Evolutionary conservation across 2,888 invertebrate species (phyloP).

Genomic region (Cetonia aurata): DNA sequence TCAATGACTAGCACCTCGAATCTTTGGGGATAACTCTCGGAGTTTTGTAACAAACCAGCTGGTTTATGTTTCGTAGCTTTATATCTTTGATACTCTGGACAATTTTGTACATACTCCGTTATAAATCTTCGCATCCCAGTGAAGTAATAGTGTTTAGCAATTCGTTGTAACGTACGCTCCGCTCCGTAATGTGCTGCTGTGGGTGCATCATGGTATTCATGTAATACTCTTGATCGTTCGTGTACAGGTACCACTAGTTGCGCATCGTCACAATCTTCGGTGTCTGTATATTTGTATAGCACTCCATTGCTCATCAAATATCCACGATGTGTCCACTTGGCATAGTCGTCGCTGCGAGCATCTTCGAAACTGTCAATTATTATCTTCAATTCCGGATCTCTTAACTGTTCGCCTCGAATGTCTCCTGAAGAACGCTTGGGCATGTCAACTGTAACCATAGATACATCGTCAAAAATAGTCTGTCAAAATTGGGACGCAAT

Average conservation of each 20-base stretch:
- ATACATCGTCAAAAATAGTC: no score
- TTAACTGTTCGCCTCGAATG: constrained; percentile 45
- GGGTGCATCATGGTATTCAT: no score
- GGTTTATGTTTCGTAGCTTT: constrained; percentile 46
- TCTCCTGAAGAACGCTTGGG: no score
- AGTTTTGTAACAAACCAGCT: constrained; percentile 49
- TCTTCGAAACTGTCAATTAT: constrained; percentile 47
- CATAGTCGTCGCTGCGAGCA: constrained; percentile 22
- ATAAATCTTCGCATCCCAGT: no score
- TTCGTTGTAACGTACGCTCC: constrained; percentile 29
- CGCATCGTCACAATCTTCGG: constrained; percentile 38
- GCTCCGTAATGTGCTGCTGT: constrained; percentile 49
- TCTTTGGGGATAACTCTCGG: constrained; percentile 48
- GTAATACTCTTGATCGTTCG: constrained; percentile 43
- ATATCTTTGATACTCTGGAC: constrained; percentile 48
- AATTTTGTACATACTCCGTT: constrained; percentile 42
- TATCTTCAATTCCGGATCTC: constrained; percentile 47
- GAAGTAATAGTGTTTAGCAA: no score
- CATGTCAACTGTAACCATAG: no score
- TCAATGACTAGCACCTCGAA: constrained; percentile 49
- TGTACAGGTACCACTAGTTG: constrained; percentile 45
- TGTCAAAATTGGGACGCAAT: no score
- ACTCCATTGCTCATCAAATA: constrained; percentile 46
- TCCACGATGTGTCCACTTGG: constrained; percentile 44
- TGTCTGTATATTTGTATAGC: constrained; percentile 48